Evolutionary conservation across 2,888 invertebrate species (phyloP).

Genomic region (Megalurothrips usitatus): DNA sequence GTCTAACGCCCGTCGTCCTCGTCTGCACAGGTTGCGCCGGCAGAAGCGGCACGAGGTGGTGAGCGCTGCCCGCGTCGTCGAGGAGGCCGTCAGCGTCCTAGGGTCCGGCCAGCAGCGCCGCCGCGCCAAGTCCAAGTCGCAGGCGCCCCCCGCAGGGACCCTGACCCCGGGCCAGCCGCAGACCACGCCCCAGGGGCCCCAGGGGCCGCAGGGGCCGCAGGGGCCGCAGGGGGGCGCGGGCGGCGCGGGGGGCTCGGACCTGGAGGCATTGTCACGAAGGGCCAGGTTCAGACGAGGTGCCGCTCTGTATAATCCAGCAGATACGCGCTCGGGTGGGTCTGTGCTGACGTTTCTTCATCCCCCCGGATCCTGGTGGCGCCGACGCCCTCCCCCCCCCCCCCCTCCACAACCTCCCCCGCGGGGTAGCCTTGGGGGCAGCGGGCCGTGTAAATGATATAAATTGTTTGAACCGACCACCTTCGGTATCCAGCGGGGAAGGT

Average conservation of each 20-base stretch:
- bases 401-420: too few relatives aligned
- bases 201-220: background rate
- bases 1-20: background rate
- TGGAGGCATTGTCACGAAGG: background rate
- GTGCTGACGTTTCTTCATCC: too few relatives aligned
- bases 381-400: too few relatives aligned
- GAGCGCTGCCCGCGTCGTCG: background rate
- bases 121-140: background rate
- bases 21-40: background rate
- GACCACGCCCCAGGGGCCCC: background rate
- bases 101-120: background rate
- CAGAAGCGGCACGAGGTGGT: background rate
- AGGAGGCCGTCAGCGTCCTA: slow-evolving; percentile 4
- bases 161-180: too few relatives aligned
- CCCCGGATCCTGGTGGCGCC: too few relatives aligned
- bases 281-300: background rate
- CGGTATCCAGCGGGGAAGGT: too few relatives aligned
- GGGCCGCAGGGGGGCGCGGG: background rate
- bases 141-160: background rate
- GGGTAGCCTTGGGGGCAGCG: too few relatives aligned
- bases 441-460: too few relatives aligned
- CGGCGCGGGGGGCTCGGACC: background rate
- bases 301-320: background rate
- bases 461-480: too few relatives aligned
- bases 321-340: background rate